Evolutionary conservation across 2,797 vertebrate species (phyloP).

Genomic region (Naso thynnoides): DNA sequence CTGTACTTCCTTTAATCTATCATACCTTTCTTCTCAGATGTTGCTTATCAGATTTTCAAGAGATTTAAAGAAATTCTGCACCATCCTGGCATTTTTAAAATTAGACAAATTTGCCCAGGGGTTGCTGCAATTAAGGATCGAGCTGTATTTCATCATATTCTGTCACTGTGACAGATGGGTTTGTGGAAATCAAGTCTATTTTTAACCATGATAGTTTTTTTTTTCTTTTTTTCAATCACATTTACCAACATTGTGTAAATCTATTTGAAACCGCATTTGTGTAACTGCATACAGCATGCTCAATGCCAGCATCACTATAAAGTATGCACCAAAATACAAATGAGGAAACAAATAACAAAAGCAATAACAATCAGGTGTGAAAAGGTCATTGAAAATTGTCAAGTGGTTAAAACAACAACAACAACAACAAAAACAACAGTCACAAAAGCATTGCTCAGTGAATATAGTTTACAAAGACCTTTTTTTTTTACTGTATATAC

Average conservation of each 20-base stretch:
- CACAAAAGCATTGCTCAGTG: background rate
- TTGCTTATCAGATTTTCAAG: conserved; percentile 8
- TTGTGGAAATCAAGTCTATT: conserved; percentile 34
- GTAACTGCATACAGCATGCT: background rate
- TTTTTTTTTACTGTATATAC: background rate
- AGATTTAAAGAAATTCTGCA: conserved; percentile 27
- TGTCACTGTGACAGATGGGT: conserved; percentile 31
- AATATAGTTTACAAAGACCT: background rate
- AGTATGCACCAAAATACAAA: background rate
- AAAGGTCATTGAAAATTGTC: no score
- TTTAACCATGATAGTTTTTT: conserved; percentile 30
- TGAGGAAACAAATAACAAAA: background rate
- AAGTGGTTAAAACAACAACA: no score
- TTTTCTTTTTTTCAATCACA: no score
- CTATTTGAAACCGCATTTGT: background rate
- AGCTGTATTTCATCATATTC: conserved; percentile 50
- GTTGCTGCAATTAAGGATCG: conserved; percentile 38
- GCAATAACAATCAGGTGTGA: no score
- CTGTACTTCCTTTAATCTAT: background rate
- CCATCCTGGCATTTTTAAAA: conserved; percentile 21
- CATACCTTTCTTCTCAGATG: background rate
- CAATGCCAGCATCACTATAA: background rate
- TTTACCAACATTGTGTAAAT: conserved; percentile 27
- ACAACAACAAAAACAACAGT: background rate
- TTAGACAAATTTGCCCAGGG: conserved; percentile 26